Conservation (phyloP, 2,888 invertebrate genomes). For the Andrena dorsata region DNA sequence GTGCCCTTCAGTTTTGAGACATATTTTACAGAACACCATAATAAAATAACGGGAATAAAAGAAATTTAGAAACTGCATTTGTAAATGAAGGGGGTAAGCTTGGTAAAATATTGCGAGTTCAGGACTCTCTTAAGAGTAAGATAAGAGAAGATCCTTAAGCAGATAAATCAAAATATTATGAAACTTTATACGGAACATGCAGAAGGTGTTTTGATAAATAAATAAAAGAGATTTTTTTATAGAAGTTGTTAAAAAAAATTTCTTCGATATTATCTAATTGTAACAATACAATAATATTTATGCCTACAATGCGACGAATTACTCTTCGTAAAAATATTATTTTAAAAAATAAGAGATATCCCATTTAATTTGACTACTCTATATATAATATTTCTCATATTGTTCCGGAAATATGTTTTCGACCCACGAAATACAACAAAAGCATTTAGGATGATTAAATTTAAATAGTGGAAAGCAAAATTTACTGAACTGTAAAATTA, state of each 20-base stretch:
- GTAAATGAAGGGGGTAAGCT: neutral
- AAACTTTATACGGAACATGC: neutral
- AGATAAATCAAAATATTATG: neutral
- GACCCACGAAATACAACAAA: no score
- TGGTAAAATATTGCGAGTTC: conserved; percentile 8
- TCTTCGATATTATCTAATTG: no score
- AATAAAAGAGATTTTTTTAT: neutral
- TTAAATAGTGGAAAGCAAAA: neutral
- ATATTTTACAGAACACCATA: neutral
- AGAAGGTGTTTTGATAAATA: conserved; percentile 10
- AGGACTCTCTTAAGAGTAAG: neutral
- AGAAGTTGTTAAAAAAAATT: neutral
- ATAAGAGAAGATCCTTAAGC: neutral
- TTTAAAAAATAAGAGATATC: no score
- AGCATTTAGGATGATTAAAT: no score
- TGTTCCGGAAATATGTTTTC: no score
- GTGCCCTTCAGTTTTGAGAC: conserved; percentile 1
- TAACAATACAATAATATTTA: neutral
- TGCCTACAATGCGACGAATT: neutral
- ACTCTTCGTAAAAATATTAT: neutral
- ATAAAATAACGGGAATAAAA: neutral
- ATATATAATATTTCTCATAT: no score
- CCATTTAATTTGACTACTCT: no score
- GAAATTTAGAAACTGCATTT: neutral
- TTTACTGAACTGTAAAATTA: neutral